These are phyloP conservation scores for Todiramphus saurophagus DNA, from an alignment of 2,113 vertebrate species.

Conservation along the genomic window DNA sequence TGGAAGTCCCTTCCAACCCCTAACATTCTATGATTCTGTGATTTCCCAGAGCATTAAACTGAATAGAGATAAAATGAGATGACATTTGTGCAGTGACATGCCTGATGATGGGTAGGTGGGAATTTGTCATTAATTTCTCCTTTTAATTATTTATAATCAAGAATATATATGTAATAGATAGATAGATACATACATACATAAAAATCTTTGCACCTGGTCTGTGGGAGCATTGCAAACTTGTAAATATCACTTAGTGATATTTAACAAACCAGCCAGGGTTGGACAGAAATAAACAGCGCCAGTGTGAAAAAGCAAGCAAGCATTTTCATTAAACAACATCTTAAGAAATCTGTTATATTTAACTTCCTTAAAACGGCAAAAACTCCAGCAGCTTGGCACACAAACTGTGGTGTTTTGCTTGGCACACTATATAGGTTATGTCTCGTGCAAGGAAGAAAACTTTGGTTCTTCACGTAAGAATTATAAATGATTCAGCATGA, in stretches of 20 bases:
- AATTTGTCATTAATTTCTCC: slow-evolving; percentile 42
- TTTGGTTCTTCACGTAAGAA: not conserved
- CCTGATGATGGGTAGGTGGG: not conserved
- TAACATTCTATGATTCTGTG: too few relatives aligned
- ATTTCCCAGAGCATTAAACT: not conserved
- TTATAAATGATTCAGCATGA: not conserved
- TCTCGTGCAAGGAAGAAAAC: not conserved
- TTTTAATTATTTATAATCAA: slow-evolving; percentile 19
- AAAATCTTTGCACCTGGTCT: slow-evolving; percentile 41
- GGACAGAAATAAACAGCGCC: slow-evolving; percentile 55
- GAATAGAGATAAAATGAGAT: not conserved
- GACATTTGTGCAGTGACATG: not conserved
- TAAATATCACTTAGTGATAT: slow-evolving; percentile 68
- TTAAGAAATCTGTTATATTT: slow-evolving; percentile 44
- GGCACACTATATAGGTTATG: not conserved
- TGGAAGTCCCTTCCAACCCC: too few relatives aligned
- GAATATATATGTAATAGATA: not conserved
- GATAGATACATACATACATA: not conserved
- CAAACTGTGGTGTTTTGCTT: not conserved
- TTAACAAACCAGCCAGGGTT: slow-evolving; percentile 49
- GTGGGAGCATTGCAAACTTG: slow-evolving; percentile 40
- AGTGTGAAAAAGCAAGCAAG: slow-evolving; percentile 49
- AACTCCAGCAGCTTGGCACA: slow-evolving; percentile 3
- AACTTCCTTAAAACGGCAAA: not conserved
- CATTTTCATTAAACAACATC: slow-evolving; percentile 44